phyloP scores from a whole-genome alignment of 30 jellyfish, hydroid and myxozoan genomes.

The Chironex yamaguchii region DNA sequence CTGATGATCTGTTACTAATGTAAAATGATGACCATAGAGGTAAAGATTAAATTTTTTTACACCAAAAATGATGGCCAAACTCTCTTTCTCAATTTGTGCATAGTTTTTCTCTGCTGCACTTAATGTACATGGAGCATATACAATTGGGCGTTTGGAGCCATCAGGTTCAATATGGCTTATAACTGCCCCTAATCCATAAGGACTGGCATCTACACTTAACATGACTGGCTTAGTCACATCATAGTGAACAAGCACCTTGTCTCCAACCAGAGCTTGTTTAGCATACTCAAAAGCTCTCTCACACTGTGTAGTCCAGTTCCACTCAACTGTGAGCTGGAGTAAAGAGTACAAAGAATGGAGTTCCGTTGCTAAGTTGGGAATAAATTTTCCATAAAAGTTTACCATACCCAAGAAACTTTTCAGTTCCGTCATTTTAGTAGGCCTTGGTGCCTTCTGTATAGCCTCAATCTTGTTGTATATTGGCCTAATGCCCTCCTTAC shows the following conservation, averaged over 20 bases:
- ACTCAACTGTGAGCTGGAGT: constrained; percentile 21
- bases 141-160: no score
- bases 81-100: no score
- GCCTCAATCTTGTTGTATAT: constrained; percentile 30
- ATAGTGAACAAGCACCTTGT: constrained; percentile 47
- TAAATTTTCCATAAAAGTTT: constrained; percentile 7
- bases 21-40: constrained; percentile 51
- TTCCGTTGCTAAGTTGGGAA: no score
- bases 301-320: constrained; percentile 56
- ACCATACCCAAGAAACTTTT: constrained; percentile 64
- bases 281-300: constrained; percentile 22
- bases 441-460: constrained; percentile 35
- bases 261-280: constrained; percentile 7
- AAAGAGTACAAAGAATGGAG: constrained; percentile 49
- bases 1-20: constrained; percentile 55
- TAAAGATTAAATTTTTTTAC: constrained; percentile 61
- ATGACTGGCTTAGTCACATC: constrained; percentile 40
- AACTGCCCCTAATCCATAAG: constrained; percentile 77
- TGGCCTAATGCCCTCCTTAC: constrained; percentile 59
- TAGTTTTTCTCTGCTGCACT: no score
- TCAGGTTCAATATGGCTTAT: no score
- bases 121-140: no score
- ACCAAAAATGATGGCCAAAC: constrained; percentile 45
- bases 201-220: constrained; percentile 50
- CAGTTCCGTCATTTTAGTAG: constrained; percentile 56